A percentile compares a stretch with the other conserved stretches of the same genome.
Conservation (phyloP, 2,888 invertebrate genomes). For the Callimorpha dominula region DNA sequence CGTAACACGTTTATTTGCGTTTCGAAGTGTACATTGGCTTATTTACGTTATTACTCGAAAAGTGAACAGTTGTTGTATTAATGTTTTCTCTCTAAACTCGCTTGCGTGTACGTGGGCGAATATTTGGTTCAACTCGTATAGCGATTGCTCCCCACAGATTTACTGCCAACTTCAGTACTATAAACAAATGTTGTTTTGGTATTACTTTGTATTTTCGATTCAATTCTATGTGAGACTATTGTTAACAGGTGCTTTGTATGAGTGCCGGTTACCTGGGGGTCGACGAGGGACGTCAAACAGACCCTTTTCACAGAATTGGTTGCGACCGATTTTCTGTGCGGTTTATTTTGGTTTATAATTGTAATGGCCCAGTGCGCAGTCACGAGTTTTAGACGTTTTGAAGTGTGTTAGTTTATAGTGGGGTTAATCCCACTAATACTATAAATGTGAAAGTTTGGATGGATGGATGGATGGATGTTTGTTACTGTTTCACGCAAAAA, state of each 20-base stretch:
- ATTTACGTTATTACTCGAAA: slow-evolving; percentile 8
- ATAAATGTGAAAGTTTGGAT: no score
- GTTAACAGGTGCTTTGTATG: not conserved
- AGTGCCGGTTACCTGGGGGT: not conserved
- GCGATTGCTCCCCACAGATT: slow-evolving; percentile 20
- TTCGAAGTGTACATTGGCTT: not conserved
- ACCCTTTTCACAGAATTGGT: not conserved
- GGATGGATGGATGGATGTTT: no score
- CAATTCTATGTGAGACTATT: not conserved
- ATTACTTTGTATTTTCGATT: slow-evolving; percentile 1
- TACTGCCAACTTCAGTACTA: slow-evolving; percentile 10
- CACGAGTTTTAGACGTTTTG: no score
- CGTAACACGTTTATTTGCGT: slow-evolving; percentile 2
- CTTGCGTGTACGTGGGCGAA: slow-evolving; percentile 12
- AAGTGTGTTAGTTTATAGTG: no score
- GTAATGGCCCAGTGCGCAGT: no score
- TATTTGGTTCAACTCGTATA: slow-evolving; percentile 27
- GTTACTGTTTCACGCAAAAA: no score
- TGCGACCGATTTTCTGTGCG: not conserved
- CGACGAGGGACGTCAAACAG: not conserved
- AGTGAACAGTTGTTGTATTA: slow-evolving; percentile 26
- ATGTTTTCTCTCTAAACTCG: slow-evolving; percentile 32
- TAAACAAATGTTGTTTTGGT: slow-evolving; percentile 11
- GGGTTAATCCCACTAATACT: no score
- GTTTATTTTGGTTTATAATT: not conserved